Evolutionary conservation across 2,113 vertebrate genomes (phyloP), one percentile per base, ranked within the genome.

Genomic region (Lates calcarifer): DNA sequence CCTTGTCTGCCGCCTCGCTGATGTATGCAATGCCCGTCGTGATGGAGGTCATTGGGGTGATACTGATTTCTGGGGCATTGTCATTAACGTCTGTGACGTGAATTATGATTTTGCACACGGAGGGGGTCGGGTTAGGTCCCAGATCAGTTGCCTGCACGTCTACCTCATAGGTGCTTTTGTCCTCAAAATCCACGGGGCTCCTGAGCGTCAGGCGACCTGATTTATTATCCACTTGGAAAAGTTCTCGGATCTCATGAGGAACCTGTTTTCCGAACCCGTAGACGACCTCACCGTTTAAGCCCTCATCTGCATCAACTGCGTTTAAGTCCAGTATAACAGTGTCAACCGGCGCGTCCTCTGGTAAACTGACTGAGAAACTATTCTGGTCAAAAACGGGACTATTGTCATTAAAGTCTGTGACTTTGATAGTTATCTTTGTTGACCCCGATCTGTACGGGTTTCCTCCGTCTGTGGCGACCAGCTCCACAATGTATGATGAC

Each of bases 331-430:
- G 92, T n/a, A 99, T 94, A 20, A 97, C 90, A 1, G 96, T 94
- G 78, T 97, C 97, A 0, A 96, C 94, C 0, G 95, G 95, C 0
- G 97, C 96, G 2, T 99, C 98, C 91, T 99, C 98, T 0, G 95
- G 96, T 88, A 99, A 79, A 83, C 96, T 97, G 56, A 99, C 96
- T 0, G 96, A 95, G 72, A 98, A 96, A 0, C 96, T 95, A 39
- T 93, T 94, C 86, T 95, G 96, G n/a, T 98, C 95, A 35, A 99
- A 99, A 79, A 96, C 91, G 0, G 98, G 97, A 61, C 96, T 97
- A 87, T 99, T 98, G 94, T 99, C 98, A 0, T 99, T 99, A 77
- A 97, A 97, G 8, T 99, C 98, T 3, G 97, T 95, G 78, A 99
- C 98, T 0, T 94, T 95, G 7, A 99, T 93, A 0, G 95, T 96